Evolutionary conservation across 2,113 vertebrate species (phyloP).

Genomic region (Thalassarche chlororhynchos): DNA sequence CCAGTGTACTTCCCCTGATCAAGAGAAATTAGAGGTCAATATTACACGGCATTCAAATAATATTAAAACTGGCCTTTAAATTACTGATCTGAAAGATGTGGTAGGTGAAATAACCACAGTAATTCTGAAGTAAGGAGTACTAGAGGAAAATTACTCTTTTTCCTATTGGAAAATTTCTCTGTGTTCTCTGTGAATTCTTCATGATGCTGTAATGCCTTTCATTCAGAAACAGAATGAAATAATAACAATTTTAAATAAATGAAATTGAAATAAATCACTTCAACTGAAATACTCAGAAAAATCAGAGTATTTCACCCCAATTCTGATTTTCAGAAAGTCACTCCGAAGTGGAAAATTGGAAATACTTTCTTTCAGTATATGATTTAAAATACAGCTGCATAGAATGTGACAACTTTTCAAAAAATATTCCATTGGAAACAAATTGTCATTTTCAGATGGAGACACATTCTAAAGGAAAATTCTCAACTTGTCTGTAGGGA

Average conservation of each 20-base stretch:
- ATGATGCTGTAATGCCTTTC: not conserved
- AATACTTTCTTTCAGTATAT: not conserved
- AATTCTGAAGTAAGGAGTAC: not conserved
- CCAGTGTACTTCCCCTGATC: not conserved
- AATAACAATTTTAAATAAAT: not conserved
- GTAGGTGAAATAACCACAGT: not conserved
- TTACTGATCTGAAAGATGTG: not conserved
- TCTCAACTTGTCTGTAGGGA: not conserved
- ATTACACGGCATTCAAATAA: not conserved
- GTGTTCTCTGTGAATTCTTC: not conserved
- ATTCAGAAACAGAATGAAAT: not conserved
- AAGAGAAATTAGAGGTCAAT: not conserved
- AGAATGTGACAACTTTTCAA: not conserved
- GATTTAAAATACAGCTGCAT: not conserved
- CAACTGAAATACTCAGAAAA: not conserved
- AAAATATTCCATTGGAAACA: not conserved
- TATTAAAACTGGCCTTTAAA: not conserved
- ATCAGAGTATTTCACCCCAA: not conserved
- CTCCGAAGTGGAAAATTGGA: not conserved
- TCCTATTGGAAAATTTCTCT: not conserved
- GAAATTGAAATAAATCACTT: not conserved
- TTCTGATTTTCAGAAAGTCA: not conserved
- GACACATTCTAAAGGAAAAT: not conserved
- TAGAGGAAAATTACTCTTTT: not conserved
- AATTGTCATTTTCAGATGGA: not conserved